Conservation (phyloP, 2,113 vertebrate species). For the Archilochus colubris region DNA sequence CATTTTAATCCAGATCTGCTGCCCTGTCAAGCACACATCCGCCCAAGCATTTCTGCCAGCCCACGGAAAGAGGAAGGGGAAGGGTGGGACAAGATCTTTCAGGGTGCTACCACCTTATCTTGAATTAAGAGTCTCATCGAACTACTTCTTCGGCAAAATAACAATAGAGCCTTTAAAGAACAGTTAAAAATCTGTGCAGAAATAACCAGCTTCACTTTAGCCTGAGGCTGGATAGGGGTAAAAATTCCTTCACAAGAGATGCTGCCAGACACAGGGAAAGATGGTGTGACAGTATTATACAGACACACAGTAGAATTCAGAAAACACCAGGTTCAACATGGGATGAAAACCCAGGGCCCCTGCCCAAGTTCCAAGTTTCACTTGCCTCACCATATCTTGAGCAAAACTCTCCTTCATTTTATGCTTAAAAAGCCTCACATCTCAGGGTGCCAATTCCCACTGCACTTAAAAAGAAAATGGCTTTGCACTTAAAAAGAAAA, state of each 20-base stretch:
- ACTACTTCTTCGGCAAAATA: neutral
- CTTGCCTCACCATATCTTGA: neutral
- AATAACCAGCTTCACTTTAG: neutral
- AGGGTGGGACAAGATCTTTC: neutral
- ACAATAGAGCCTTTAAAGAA: neutral
- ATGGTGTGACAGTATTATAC: neutral
- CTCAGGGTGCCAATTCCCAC: neutral
- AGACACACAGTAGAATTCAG: neutral
- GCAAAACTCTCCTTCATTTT: neutral
- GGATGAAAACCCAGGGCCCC: neutral
- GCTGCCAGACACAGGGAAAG: rapidly evolving
- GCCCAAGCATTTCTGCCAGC: neutral
- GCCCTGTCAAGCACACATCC: neutral
- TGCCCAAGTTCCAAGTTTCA: neutral
- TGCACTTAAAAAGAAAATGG: neutral
- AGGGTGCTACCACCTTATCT: neutral
- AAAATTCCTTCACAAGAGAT: neutral
- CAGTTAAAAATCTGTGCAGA: neutral
- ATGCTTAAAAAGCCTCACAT: neutral
- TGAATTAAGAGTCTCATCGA: neutral
- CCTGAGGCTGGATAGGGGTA: neutral
- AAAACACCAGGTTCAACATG: neutral
- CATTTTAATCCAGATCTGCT: neutral
- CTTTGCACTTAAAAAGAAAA: neutral
- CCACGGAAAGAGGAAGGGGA: neutral